Evolutionary conservation across 2,797 vertebrate species (phyloP).

Genomic region (Sebastes elongatus): DNA sequence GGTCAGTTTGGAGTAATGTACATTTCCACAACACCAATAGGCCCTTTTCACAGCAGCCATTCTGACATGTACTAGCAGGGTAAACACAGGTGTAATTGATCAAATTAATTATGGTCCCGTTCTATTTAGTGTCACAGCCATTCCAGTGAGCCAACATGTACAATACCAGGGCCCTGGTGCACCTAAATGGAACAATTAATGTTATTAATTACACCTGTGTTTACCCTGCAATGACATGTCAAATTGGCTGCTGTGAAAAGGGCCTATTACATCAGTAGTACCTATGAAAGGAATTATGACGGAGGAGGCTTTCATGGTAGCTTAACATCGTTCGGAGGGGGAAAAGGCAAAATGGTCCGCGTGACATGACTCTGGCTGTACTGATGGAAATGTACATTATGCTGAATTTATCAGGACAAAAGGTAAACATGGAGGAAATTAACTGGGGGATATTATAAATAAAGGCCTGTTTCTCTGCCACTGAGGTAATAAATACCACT

Average conservation of each 20-base stretch:
- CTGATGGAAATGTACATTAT: neutral
- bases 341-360: neutral
- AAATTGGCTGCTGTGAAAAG: too few relatives aligned
- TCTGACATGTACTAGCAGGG: too few relatives aligned
- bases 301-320: too few relatives aligned
- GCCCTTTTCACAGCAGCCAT: too few relatives aligned
- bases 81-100: too few relatives aligned
- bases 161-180: too few relatives aligned
- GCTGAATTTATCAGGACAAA: neutral
- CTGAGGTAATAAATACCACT: neutral
- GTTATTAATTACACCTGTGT: too few relatives aligned
- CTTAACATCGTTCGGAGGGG: too few relatives aligned
- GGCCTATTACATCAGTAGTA: neutral
- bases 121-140: too few relatives aligned
- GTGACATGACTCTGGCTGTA: neutral
- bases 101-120: too few relatives aligned
- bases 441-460: neutral
- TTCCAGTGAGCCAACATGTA: too few relatives aligned
- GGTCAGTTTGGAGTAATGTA: neutral
- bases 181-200: rapidly evolving
- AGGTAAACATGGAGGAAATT: neutral
- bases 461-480: neutral
- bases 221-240: too few relatives aligned
- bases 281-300: neutral
- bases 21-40: neutral